These are phyloP conservation scores for Gorsachius magnificus DNA, from an alignment of 2,797 vertebrate genomes.

Conservation along the genomic window DNA sequence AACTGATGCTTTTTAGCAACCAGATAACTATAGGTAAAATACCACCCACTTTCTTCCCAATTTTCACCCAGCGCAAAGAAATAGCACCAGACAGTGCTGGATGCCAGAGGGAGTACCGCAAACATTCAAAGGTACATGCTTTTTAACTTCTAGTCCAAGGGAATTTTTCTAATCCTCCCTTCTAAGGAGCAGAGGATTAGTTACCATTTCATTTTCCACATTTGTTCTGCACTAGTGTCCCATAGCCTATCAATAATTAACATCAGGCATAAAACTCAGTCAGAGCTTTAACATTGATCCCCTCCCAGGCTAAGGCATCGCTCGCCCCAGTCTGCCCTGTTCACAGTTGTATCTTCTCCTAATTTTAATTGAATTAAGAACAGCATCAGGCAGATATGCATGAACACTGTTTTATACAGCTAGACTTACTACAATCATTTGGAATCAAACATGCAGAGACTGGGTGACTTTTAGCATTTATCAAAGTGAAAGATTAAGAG, in stretches of 20 bases:
- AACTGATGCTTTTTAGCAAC: neutral
- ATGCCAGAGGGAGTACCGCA: neutral
- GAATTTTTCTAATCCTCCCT: neutral
- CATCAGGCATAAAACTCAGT: neutral
- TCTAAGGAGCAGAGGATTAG: neutral
- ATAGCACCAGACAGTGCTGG: neutral
- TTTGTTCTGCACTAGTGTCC: neutral
- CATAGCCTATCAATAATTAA: neutral
- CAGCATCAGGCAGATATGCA: neutral
- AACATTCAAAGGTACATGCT: neutral
- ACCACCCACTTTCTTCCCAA: neutral
- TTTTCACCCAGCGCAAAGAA: neutral
- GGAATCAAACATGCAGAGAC: neutral
- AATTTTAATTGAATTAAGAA: neutral
- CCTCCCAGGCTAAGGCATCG: neutral
- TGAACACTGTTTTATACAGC: neutral
- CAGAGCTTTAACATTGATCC: neutral
- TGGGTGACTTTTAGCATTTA: neutral
- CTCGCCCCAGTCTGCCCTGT: neutral
- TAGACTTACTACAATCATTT: neutral
- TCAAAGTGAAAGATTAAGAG: slow-evolving; percentile 14
- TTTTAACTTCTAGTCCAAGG: neutral
- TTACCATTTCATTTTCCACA: neutral
- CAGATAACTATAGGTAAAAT: neutral
- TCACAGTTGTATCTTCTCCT: neutral